Conservation (phyloP, 2,888 invertebrate genomes). For the Epinotia bilunana region DNA sequence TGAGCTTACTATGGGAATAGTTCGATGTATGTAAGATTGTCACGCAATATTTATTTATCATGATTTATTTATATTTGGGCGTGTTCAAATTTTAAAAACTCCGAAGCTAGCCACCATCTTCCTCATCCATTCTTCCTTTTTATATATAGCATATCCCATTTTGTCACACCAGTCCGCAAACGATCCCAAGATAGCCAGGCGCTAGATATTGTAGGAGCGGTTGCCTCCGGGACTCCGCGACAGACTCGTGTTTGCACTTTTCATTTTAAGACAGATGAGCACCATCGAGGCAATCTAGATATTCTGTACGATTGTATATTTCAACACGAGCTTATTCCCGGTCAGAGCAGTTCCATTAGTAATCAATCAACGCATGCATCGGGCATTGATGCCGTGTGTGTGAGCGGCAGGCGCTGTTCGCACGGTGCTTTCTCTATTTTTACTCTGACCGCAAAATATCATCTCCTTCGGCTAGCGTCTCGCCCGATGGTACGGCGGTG, state of each 20-base stretch:
- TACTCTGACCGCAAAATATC: conserved; percentile 79
- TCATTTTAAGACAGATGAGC: background rate
- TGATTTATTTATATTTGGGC: too few species aligned
- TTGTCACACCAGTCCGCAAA: background rate
- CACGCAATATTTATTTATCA: too few species aligned
- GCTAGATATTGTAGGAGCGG: background rate
- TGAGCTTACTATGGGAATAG: too few species aligned
- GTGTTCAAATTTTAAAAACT: too few species aligned
- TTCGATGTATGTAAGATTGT: too few species aligned
- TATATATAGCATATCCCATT: background rate
- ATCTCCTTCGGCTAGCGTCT: conserved; percentile 66
- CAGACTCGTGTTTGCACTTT: background rate
- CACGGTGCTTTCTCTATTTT: conserved; percentile 78
- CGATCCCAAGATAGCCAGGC: background rate
- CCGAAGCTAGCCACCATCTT: too few species aligned
- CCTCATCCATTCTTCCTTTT: background rate
- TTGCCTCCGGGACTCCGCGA: background rate
- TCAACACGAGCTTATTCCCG: conserved; percentile 3
- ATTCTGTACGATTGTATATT: background rate
- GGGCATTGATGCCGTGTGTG: conserved; percentile 52
- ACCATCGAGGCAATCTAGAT: background rate
- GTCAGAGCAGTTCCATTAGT: conserved; percentile 34
- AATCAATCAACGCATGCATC: conserved; percentile 44
- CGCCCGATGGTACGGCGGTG: conserved; percentile 46
- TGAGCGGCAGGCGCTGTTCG: conserved; percentile 57